Percentiles rank a stretch among this genome's conserved stretches.
Evolutionary conservation across 2,797 vertebrate genomes (phyloP).

Genomic region (Arnoldichthys spilopterus): DNA sequence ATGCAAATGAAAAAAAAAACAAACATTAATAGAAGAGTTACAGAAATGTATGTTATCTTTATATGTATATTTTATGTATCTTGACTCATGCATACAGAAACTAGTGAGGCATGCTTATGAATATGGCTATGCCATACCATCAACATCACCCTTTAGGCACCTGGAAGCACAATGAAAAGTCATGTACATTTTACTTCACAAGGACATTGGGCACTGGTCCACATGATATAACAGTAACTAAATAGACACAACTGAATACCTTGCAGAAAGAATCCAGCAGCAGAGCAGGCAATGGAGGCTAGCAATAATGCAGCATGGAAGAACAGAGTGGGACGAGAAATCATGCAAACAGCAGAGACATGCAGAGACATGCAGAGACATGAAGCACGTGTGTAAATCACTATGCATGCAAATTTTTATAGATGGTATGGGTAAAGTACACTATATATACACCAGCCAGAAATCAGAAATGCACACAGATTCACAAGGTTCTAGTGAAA

Average conservation of each 20-base stretch:
- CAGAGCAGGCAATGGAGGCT: slow-evolving; percentile 69
- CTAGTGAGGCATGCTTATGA: slow-evolving; percentile 46
- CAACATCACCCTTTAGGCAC: slow-evolving; percentile 43
- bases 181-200: slow-evolving; percentile 31
- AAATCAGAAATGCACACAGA: not conserved
- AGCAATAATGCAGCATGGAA: slow-evolving; percentile 63
- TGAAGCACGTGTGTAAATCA: slow-evolving; percentile 22
- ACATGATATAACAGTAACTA: slow-evolving; percentile 31
- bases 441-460: not conserved
- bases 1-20: not conserved
- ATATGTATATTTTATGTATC: not conserved
- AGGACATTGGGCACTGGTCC: slow-evolving; percentile 12
- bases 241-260: slow-evolving; percentile 64
- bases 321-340: slow-evolving; percentile 37
- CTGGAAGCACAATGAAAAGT: slow-evolving; percentile 52
- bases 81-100: slow-evolving; percentile 42
- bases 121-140: slow-evolving; percentile 46
- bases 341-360: slow-evolving; percentile 37
- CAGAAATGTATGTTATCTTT: not conserved
- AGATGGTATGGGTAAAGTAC: not conserved
- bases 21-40: not conserved
- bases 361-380: slow-evolving; percentile 16
- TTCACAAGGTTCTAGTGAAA: not conserved
- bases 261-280: slow-evolving; percentile 79
- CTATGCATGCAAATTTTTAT: not conserved